These are phyloP conservation scores for Phasia obesa DNA, from an alignment of 2,888 invertebrate species.

Conservation along the genomic window DNA sequence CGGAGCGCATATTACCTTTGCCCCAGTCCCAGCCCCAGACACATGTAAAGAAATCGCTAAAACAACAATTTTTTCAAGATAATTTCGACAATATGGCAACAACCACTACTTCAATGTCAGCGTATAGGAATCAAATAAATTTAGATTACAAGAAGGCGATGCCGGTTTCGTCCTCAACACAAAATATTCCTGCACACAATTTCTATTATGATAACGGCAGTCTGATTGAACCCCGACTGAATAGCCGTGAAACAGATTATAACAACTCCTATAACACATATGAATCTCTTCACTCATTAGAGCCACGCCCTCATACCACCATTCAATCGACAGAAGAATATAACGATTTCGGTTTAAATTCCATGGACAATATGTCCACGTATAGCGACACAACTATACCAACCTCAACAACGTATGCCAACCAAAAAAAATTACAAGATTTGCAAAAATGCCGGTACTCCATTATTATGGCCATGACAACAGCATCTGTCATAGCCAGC, in stretches of 20 bases:
- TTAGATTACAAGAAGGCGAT: conserved; percentile 65
- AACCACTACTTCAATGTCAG: conserved; percentile 60
- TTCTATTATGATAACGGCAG: conserved; percentile 46
- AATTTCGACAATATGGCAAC: conserved; percentile 59
- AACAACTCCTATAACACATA: conserved; percentile 37
- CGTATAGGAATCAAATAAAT: conserved; percentile 60
- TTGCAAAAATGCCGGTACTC: conserved; percentile 74
- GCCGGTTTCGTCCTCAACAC: conserved; percentile 69
- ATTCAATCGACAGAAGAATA: conserved; percentile 81
- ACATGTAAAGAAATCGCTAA: conserved; percentile 52
- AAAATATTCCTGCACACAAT: conserved; percentile 65
- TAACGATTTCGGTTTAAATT: conserved; percentile 85
- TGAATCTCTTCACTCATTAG: conserved; percentile 44
- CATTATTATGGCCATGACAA: conserved; percentile 79
- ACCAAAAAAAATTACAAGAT: conserved; percentile 62
- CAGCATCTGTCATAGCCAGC: conserved; percentile 80
- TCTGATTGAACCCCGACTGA: conserved; percentile 2
- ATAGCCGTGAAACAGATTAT: conserved; percentile 28
- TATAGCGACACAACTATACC: conserved; percentile 74
- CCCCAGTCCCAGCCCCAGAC: conserved; percentile 69
- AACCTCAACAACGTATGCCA: conserved; percentile 62
- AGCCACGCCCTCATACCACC: conserved; percentile 77
- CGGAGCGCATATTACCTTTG: conserved; percentile 76
- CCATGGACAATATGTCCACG: conserved; percentile 77
- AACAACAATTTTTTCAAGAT: conserved; percentile 74